These are phyloP conservation scores for Nothobranchius kuhntae DNA, from an alignment of 2,113 vertebrate species.

Conservation along the genomic window DNA sequence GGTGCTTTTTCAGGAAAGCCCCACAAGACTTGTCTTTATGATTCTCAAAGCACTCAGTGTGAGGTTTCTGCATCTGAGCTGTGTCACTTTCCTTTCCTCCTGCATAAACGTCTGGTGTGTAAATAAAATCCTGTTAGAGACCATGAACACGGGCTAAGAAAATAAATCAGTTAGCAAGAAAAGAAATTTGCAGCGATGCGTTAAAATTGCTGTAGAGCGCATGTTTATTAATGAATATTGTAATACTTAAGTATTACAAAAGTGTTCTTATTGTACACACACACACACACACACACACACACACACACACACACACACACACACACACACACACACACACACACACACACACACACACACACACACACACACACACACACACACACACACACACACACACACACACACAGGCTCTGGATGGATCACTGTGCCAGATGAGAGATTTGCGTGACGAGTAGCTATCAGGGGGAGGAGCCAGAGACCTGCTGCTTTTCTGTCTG, in stretches of 20 bases:
- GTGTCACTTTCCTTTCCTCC: slow-evolving; percentile 16
- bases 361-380: slow-evolving; percentile 14
- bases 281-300: not conserved
- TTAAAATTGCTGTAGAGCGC: too few relatives aligned
- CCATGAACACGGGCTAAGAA: too few relatives aligned
- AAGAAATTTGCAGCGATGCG: too few relatives aligned
- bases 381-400: not conserved
- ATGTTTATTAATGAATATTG: too few relatives aligned
- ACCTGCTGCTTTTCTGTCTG: slow-evolving; percentile 38
- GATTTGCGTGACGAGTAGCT: slow-evolving; percentile 64
- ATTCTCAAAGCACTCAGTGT: slow-evolving; percentile 30
- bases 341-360: slow-evolving; percentile 18
- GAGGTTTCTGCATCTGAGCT: slow-evolving; percentile 1
- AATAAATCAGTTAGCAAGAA: too few relatives aligned
- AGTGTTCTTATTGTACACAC: not conserved
- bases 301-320: slow-evolving; percentile 29
- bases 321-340: slow-evolving; percentile 10
- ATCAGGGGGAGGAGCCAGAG: slow-evolving; percentile 68
- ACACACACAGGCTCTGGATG: slow-evolving; percentile 35
- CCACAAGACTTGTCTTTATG: slow-evolving; percentile 8
- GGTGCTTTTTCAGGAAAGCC: slow-evolving; percentile 2
- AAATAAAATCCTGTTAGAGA: not conserved
- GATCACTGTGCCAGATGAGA: slow-evolving; percentile 58
- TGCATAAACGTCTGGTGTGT: slow-evolving; percentile 14
- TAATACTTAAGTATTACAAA: too few relatives aligned